phyloP scores from a whole-genome alignment of 2,888 invertebrate genomes.

The Leptura quadrifasciata region DNA sequence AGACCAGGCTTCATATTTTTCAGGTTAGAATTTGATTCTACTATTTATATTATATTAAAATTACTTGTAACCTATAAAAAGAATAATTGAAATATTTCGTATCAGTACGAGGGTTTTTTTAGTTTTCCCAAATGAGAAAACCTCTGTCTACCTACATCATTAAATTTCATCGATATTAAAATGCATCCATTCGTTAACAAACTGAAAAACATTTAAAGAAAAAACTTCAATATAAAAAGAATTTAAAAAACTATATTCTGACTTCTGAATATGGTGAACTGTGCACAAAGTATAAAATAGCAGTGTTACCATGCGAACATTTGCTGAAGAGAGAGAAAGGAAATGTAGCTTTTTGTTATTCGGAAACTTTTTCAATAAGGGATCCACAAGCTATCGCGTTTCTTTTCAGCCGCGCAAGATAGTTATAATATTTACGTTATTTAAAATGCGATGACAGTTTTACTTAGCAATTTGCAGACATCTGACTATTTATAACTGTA shows the following conservation, averaged over 20 bases:
- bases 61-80: too few relatives aligned
- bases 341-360: slow-evolving; percentile 7
- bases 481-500: background rate
- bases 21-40: too few relatives aligned
- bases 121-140: too few relatives aligned
- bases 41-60: too few relatives aligned
- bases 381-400: background rate
- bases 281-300: slow-evolving; percentile 6
- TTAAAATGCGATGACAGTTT: background rate
- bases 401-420: background rate
- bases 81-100: too few relatives aligned
- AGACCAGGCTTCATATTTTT: too few relatives aligned
- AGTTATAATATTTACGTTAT: slow-evolving; percentile 4
- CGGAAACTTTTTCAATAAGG: slow-evolving; percentile 4
- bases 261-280: background rate
- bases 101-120: too few relatives aligned
- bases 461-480: background rate
- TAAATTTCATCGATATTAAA: too few relatives aligned
- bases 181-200: too few relatives aligned
- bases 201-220: too few relatives aligned
- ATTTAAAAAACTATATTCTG: background rate
- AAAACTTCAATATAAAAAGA: too few relatives aligned
- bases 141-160: too few relatives aligned
- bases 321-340: background rate
- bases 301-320: slow-evolving; percentile 4